Evolutionary conservation across 2,797 vertebrate species (phyloP).

Genomic region (Echiichthys vipera): DNA sequence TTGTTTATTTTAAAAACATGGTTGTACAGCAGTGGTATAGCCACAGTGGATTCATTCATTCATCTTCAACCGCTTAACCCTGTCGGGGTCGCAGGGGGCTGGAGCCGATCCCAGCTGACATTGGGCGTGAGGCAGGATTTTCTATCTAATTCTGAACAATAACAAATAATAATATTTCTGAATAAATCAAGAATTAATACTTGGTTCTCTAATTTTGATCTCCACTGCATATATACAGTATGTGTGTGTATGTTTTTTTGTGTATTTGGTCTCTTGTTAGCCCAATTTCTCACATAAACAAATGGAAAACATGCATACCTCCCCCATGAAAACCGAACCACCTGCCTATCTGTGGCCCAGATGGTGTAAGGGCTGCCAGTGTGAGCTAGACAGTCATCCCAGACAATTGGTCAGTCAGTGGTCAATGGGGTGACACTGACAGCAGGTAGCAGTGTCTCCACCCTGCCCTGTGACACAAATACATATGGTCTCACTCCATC

Average conservation of each 20-base stretch:
- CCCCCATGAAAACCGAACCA: slow-evolving; percentile 28
- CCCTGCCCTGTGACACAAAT: slow-evolving; percentile 52
- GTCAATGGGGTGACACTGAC: slow-evolving; percentile 70
- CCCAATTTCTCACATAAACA: slow-evolving; percentile 1
- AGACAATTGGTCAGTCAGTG: slow-evolving; percentile 53
- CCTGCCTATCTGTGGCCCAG: slow-evolving; percentile 45
- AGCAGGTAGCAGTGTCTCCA: slow-evolving; percentile 57
- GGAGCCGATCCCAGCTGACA: too few species aligned
- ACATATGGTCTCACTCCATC: slow-evolving; percentile 70
- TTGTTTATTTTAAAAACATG: too few species aligned
- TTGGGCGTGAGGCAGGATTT: too few species aligned
- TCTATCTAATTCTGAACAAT: too few species aligned
- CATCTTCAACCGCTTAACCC: too few species aligned
- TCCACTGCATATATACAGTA: too few species aligned
- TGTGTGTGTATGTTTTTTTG: neutral
- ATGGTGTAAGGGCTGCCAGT: slow-evolving; percentile 53
- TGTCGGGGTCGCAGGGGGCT: too few species aligned
- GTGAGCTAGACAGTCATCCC: slow-evolving; percentile 59
- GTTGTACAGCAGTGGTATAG: too few species aligned
- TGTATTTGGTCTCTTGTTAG: neutral
- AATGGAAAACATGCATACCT: neutral
- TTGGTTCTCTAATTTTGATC: too few species aligned
- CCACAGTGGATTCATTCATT: too few species aligned
- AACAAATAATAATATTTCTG: too few species aligned
- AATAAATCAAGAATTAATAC: too few species aligned